Percentiles rank a stretch among this genome's conserved stretches.
Evolutionary conservation across 1,140 invertebrate genomes (phyloP).

Genomic region (Orchesella cincta): DNA sequence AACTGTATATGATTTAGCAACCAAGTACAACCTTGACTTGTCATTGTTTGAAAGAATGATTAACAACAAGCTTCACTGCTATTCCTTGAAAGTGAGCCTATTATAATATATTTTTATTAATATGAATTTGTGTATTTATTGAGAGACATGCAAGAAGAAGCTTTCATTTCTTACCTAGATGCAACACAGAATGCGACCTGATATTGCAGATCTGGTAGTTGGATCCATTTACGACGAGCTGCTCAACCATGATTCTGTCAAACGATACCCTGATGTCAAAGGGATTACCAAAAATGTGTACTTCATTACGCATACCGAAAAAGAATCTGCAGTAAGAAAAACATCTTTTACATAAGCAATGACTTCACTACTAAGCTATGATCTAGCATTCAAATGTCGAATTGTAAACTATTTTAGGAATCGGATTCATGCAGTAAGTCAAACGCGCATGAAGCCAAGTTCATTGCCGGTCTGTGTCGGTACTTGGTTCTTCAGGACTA

Average conservation of each 20-base stretch:
- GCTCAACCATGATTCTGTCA: conserved; percentile 49
- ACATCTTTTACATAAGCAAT: background rate
- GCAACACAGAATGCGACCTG: conserved; percentile 53
- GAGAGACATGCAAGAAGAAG: too few species aligned
- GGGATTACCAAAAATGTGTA: conserved; percentile 52
- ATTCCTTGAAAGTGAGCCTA: conserved; percentile 43
- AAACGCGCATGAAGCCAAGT: conserved; percentile 65
- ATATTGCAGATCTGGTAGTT: conserved; percentile 52
- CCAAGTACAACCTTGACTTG: conserved; percentile 55
- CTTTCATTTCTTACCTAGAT: too few species aligned
- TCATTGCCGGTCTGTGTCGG: conserved; percentile 61
- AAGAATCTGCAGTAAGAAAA: conserved; percentile 46
- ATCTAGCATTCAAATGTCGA: too few species aligned
- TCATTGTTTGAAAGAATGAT: conserved; percentile 58
- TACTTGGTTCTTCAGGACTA: conserved; percentile 67
- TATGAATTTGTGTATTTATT: background rate
- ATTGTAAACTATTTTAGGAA: too few species aligned
- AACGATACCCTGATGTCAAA: conserved; percentile 43
- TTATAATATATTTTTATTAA: background rate
- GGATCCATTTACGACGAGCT: conserved; percentile 51
- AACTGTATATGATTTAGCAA: conserved; percentile 54
- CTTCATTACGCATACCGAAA: conserved; percentile 50
- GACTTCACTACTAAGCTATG: background rate
- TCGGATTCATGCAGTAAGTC: conserved; percentile 60
- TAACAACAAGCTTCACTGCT: conserved; percentile 53